Base-by-base conservation (phyloP, 2,888 invertebrate species). In the Ferrisia virgata region DNA sequence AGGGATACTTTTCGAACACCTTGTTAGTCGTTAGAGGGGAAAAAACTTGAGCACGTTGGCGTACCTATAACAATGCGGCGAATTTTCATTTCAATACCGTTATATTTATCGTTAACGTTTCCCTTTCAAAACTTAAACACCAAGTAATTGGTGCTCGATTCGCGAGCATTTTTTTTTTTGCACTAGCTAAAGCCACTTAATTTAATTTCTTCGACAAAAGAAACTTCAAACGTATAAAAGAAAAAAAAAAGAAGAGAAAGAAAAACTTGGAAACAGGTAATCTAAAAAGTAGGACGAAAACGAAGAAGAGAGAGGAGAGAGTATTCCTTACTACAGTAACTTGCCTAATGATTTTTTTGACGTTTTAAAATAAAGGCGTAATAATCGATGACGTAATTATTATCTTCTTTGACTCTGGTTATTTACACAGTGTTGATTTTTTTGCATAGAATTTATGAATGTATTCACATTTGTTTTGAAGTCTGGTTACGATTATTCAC, bases 161-260 rank as follows among this genome's bases (percentile, higher is more conserved):
- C 58, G 58, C 58, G 58, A 64, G 58, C 58, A 28, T 64, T 64
- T 28, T 64, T 64, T 43, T 53, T 13, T 64, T 28, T 39, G 5
- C 58, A 28, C 58, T 22, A 28, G 28, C 58, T 64, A 64, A 64
- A 64, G 58, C 58, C 58, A 64, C 58, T 64, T 64, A 64, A 64
- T 64, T 64, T 64, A 64, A 64, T 64, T 64, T 64, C 58, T 64
- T 64, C 58, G 58, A 64, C 58, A 64, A 64, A 64, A 64, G 58
- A 64, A 64, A 64, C 58, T 64, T 28, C 58, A 64, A 64, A 64
- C 58, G 58, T 64, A 64, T 64, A 64, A 64, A 64, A 28, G 58
- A 64, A 64, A 64, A 13, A 28, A 64, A 64, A 28, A 64, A 64
- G 43, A n/a, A 13, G 11, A 64, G 28, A 64, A 64, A 64, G 58